A percentile compares a stretch with the other conserved stretches of the same genome.
phyloP scores from a whole-genome alignment of 2,797 vertebrate species.

The Micromesistius poutassou region DNA sequence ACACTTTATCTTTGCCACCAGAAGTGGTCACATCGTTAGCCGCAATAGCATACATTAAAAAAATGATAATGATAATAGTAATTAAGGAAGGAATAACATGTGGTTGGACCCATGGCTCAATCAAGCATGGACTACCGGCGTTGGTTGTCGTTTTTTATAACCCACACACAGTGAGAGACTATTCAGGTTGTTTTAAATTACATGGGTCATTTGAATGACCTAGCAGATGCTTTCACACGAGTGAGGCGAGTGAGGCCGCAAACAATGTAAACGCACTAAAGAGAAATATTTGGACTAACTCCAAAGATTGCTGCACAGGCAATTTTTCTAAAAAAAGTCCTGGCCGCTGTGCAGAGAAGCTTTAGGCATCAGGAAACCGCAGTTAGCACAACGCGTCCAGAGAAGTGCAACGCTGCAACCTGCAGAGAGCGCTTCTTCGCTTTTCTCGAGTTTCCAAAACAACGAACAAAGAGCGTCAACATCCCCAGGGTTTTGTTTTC shows the following conservation, averaged over 20 bases:
- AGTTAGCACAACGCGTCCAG: background rate
- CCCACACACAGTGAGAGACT: background rate
- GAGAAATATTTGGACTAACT: background rate
- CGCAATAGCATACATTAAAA: conserved; percentile 14
- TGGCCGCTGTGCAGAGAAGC: background rate
- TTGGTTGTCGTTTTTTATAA: background rate
- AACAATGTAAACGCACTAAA: background rate
- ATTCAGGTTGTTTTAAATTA: background rate
- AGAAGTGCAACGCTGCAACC: background rate
- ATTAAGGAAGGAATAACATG: background rate
- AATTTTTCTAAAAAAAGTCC: background rate
- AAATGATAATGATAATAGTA: background rate
- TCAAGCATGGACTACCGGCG: conserved; percentile 13
- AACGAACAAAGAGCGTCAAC: background rate
- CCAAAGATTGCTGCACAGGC: background rate
- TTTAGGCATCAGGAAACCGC: background rate
- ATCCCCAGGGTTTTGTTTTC: background rate
- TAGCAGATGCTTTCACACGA: background rate
- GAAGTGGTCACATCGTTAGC: background rate
- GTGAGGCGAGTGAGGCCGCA: background rate
- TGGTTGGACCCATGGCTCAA: conserved; percentile 21
- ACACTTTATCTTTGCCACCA: conserved; percentile 26
- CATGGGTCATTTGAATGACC: background rate
- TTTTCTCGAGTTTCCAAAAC: background rate
- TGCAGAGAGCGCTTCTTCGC: background rate